These are phyloP conservation scores for Agelas oroides DNA, from an alignment of 37 sponge, comb jelly and placozoan genomes.

Conservation along the genomic window DNA sequence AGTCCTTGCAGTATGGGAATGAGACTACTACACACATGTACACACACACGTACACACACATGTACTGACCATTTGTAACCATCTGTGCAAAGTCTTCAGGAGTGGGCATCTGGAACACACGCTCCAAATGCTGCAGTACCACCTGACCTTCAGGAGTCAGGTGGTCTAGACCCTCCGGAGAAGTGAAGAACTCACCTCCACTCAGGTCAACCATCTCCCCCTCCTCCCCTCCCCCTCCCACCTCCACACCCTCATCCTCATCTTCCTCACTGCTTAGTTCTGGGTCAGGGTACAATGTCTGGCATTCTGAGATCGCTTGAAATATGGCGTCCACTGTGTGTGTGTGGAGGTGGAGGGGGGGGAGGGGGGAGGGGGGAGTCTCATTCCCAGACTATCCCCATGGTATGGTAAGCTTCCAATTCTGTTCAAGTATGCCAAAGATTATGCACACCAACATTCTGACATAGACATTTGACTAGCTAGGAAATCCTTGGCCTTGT, in stretches of 20 bases:
- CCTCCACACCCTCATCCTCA: neutral
- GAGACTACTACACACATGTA: neutral
- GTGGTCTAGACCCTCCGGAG: conserved; percentile 43
- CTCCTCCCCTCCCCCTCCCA: conserved; percentile 5
- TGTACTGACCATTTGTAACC: neutral
- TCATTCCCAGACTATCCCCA: too few relatives aligned
- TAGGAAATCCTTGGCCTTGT: too few relatives aligned
- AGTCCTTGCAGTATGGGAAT: too few relatives aligned
- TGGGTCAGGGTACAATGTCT: conserved; percentile 80
- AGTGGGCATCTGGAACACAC: conserved; percentile 22
- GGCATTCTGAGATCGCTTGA: conserved; percentile 65
- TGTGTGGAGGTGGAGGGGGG: too few relatives aligned
- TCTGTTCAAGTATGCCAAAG: too few relatives aligned
- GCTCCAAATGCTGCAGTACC: conserved; percentile 36
- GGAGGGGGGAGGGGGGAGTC: too few relatives aligned
- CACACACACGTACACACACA: too few relatives aligned
- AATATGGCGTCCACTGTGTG: conserved; percentile 69
- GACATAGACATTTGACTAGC: too few relatives aligned
- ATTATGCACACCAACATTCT: too few relatives aligned
- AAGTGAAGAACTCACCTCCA: conserved; percentile 54
- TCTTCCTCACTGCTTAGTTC: conserved; percentile 49
- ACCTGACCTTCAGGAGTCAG: conserved; percentile 58
- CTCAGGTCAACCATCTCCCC: conserved; percentile 11
- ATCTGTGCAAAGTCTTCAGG: conserved; percentile 24
- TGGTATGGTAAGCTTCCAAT: too few relatives aligned